Evolutionary conservation across 2,113 vertebrate species (phyloP).

Genomic region (Rousettus leschenaultii): DNA sequence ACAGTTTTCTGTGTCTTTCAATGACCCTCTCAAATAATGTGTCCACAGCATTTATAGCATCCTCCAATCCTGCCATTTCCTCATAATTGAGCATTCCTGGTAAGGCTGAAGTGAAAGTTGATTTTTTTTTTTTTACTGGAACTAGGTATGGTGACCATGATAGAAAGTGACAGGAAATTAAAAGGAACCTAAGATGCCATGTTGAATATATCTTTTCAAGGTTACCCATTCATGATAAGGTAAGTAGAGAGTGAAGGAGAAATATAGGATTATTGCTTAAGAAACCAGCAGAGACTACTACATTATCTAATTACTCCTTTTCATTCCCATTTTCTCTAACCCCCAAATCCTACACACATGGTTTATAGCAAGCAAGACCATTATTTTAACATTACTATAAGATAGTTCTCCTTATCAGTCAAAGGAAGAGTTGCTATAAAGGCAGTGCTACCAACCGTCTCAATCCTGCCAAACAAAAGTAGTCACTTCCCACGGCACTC

Average conservation of each 20-base stretch:
- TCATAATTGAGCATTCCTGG: slow-evolving; percentile 2
- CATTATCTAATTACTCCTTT: background rate
- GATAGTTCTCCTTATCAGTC: background rate
- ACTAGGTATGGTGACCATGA: slow-evolving; percentile 47
- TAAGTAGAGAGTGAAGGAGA: background rate
- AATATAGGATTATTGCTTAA: background rate
- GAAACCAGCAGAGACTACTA: background rate
- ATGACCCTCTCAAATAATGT: background rate
- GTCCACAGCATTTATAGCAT: background rate
- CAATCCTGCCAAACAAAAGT: background rate
- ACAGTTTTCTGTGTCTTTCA: background rate
- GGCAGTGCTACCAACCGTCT: no score
- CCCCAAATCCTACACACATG: background rate
- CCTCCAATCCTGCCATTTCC: background rate
- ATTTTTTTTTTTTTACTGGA: background rate
- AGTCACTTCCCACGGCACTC: background rate
- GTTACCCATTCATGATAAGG: background rate
- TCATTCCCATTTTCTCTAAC: background rate
- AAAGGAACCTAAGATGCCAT: slow-evolving; percentile 20
- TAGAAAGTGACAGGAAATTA: slow-evolving; percentile 40
- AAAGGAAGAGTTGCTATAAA: background rate
- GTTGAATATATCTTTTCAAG: slow-evolving; percentile 42
- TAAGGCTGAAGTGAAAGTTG: background rate
- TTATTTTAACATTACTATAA: background rate
- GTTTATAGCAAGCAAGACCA: background rate